These are phyloP conservation scores for Notiomystis cincta DNA, from an alignment of 2,113 vertebrate genomes.

Conservation along the genomic window DNA sequence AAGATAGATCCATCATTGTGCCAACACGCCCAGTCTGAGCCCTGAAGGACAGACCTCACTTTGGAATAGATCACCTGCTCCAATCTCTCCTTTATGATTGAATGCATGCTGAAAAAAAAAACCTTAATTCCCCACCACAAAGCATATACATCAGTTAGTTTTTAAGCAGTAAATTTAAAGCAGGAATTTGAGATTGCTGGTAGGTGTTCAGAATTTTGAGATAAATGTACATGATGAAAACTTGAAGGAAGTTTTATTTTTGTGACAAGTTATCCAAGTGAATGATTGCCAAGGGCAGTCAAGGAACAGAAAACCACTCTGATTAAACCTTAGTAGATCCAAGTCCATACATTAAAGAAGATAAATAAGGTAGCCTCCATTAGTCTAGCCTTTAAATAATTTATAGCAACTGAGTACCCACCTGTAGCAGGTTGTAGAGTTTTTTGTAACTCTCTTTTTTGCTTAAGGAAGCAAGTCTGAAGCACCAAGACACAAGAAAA, in stretches of 20 bases:
- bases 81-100: background rate
- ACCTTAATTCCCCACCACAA: background rate
- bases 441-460: background rate
- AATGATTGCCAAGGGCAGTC: constrained; percentile 26
- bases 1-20: background rate
- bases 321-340: background rate
- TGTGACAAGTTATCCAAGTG: background rate
- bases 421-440: background rate
- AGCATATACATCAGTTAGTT: background rate
- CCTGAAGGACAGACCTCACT: background rate
- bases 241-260: background rate
- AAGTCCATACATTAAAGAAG: background rate
- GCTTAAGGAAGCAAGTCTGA: background rate
- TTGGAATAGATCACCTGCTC: background rate
- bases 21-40: background rate
- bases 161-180: background rate
- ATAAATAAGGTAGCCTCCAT: background rate
- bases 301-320: background rate
- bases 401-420: background rate
- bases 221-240: background rate
- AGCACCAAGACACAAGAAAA: background rate
- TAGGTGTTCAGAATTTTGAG: background rate
- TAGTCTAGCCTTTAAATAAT: background rate
- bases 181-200: background rate
- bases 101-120: background rate